Evolutionary conservation across 2,888 invertebrate species (phyloP).

Genomic region (Lucinisca nassula): DNA sequence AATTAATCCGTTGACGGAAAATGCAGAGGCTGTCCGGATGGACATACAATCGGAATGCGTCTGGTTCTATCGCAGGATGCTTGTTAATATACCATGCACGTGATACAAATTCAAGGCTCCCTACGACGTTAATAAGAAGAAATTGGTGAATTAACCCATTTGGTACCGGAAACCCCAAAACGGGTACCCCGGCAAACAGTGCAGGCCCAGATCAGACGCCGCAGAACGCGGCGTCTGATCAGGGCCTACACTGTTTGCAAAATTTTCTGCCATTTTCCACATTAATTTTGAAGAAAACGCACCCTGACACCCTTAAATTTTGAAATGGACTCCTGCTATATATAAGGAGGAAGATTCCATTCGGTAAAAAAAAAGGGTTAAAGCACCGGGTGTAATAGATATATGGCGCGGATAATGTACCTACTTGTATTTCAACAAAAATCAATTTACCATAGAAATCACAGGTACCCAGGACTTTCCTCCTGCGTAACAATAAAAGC

Average conservation of each 20-base stretch:
- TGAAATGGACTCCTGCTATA: too few species aligned
- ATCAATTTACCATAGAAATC: neutral
- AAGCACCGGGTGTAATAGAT: neutral
- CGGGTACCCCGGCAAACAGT: too few species aligned
- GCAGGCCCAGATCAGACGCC: too few species aligned
- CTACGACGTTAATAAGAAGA: constrained; percentile 2
- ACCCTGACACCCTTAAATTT: too few species aligned
- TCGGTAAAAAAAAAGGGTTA: too few species aligned
- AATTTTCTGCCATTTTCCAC: too few species aligned
- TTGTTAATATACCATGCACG: neutral
- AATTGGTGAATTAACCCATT: neutral
- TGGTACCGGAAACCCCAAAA: too few species aligned
- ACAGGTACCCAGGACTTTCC: constrained; percentile 5
- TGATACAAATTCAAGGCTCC: neutral
- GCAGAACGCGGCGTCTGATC: too few species aligned
- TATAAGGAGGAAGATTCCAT: too few species aligned
- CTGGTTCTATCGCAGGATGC: neutral
- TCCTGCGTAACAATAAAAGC: constrained; percentile 61
- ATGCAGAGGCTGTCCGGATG: constrained; percentile 9
- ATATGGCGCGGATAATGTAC: neutral
- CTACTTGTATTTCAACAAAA: neutral
- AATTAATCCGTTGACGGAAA: neutral
- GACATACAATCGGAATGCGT: neutral
- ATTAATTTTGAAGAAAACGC: too few species aligned
- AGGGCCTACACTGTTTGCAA: too few species aligned